Conservation (phyloP, 2,797 vertebrate genomes). For the Poecilia gillii region DNA sequence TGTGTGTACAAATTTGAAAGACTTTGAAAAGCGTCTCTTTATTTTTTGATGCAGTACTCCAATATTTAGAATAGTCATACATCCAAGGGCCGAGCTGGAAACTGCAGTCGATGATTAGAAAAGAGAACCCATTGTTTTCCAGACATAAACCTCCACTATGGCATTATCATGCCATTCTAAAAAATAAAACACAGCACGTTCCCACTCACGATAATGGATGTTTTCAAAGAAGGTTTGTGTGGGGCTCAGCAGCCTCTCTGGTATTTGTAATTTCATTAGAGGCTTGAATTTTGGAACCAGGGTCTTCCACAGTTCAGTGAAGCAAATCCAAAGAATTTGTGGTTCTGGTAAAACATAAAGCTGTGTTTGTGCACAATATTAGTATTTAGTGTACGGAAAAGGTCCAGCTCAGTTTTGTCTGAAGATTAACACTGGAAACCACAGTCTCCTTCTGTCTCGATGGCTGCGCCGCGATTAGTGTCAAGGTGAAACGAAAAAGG, state of each 20-base stretch:
- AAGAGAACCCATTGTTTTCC: conserved; percentile 48
- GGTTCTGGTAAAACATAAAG: conserved; percentile 72
- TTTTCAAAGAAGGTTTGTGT: conserved; percentile 62
- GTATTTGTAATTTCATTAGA: conserved; percentile 78
- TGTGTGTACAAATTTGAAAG: conserved; percentile 57
- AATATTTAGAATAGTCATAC: conserved; percentile 41
- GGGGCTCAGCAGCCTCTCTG: conserved; percentile 68
- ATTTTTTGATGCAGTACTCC: conserved; percentile 22
- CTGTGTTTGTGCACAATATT: conserved; percentile 73
- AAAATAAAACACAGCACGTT: conserved; percentile 67
- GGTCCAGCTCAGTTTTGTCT: conserved; percentile 58
- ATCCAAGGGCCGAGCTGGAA: conserved; percentile 7
- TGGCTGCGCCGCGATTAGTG: conserved; percentile 54
- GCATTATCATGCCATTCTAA: conserved; percentile 61
- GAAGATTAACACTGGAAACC: conserved; percentile 66
- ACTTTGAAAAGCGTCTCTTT: conserved; percentile 39
- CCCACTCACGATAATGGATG: conserved; percentile 73
- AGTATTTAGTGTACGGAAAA: conserved; percentile 63
- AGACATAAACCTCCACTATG: conserved; percentile 54
- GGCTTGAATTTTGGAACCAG: conserved; percentile 71
- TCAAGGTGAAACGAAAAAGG: conserved; percentile 38
- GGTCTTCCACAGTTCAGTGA: conserved; percentile 74
- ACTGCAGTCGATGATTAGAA: conserved; percentile 25
- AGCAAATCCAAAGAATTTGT: conserved; percentile 75
- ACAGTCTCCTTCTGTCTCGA: conserved; percentile 72